Evolutionary conservation across 2,113 vertebrate genomes (phyloP).

Genomic region (Passer domesticus): DNA sequence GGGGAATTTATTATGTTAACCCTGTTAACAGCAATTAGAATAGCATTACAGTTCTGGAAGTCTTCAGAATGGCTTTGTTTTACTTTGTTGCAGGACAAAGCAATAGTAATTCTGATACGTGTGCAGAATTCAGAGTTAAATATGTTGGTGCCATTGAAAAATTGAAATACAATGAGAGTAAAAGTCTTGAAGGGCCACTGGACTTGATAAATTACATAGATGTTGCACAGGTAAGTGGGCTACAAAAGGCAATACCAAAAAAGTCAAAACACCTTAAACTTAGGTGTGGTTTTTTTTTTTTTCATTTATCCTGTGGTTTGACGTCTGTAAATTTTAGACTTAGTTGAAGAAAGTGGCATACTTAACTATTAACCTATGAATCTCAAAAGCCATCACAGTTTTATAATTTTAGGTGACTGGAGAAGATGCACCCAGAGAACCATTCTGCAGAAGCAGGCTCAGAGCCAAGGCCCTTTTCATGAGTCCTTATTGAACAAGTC

Average conservation of each 20-base stretch:
- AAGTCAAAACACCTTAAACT: background rate
- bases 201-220: slow-evolving; percentile 98
- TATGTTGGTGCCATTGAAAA: slow-evolving; percentile 95
- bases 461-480: background rate
- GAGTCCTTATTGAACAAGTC: background rate
- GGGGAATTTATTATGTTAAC: background rate
- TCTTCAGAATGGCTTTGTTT: background rate
- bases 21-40: background rate
- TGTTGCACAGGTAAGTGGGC: slow-evolving; percentile 86
- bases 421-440: background rate
- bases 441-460: background rate
- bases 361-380: background rate
- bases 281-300: background rate
- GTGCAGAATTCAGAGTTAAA: slow-evolving; percentile 92
- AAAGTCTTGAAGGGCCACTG: slow-evolving; percentile 86
- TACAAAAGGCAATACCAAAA: background rate
- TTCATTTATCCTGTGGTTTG: background rate
- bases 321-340: background rate
- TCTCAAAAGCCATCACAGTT: background rate
- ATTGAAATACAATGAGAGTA: slow-evolving; percentile 85
- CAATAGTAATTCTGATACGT: slow-evolving; percentile 87
- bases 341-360: background rate
- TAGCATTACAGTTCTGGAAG: background rate
- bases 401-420: background rate
- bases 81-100: slow-evolving; percentile 77